These are phyloP conservation scores for Chaunax sp. DNA, from an alignment of 2,797 vertebrate genomes.

Conservation along the genomic window DNA sequence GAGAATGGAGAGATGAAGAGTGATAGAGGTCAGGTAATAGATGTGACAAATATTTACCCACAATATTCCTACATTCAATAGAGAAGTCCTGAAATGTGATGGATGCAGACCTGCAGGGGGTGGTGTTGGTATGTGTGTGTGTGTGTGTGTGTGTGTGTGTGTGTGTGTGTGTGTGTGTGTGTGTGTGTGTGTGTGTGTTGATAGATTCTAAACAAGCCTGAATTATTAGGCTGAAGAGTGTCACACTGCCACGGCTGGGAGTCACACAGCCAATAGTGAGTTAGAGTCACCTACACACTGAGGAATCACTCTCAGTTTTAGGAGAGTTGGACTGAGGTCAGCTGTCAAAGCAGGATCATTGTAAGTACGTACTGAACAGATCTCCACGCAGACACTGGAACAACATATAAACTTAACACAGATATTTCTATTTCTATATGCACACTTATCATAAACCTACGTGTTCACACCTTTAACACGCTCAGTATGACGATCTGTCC, in stretches of 20 bases:
- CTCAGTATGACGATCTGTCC: neutral
- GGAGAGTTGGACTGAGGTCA: neutral
- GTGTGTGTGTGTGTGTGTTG: conserved; percentile 9
- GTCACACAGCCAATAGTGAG: conserved; percentile 37
- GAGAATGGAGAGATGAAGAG: neutral
- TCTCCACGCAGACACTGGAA: conserved; percentile 5
- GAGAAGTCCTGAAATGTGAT: conserved; percentile 19
- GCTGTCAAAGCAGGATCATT: neutral
- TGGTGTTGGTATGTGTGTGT: conserved; percentile 17
- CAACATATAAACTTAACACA: neutral
- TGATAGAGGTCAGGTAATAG: conserved; percentile 10
- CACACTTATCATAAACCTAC: too few relatives aligned
- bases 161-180: conserved; percentile 16
- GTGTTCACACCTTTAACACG: neutral
- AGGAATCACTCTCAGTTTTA: conserved; percentile 13
- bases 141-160: conserved; percentile 11
- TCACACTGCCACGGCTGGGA: conserved; percentile 31
- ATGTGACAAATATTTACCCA: conserved; percentile 20
- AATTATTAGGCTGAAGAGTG: conserved; percentile 39
- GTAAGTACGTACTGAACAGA: neutral
- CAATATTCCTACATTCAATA: conserved; percentile 22
- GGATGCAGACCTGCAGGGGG: conserved; percentile 32
- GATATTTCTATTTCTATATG: too few relatives aligned
- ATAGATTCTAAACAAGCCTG: conserved; percentile 28
- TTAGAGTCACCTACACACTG: conserved; percentile 30